A percentile compares a stretch with the other conserved stretches of the same genome.
Conservation (phyloP, 1,140 invertebrate species). For the Stegodyphus mimosarum region DNA sequence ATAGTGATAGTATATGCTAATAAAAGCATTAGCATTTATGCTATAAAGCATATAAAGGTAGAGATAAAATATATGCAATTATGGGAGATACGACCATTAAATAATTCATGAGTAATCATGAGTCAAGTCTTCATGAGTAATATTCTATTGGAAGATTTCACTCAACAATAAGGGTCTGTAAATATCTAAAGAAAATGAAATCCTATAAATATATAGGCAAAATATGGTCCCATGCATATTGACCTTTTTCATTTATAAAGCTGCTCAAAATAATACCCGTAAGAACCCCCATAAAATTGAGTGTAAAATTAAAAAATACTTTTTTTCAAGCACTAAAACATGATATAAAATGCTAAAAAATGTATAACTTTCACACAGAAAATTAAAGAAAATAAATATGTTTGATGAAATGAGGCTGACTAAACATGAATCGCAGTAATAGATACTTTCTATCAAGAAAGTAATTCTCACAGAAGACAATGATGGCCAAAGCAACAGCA, state of each 20-base stretch:
- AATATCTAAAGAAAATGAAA: not conserved
- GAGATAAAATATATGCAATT: constrained; percentile 9
- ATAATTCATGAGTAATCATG: no score
- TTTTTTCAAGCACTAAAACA: constrained; percentile 5
- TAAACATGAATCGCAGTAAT: constrained; percentile 17
- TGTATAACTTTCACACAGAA: constrained; percentile 1
- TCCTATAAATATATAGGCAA: not conserved
- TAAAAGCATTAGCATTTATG: constrained; percentile 25
- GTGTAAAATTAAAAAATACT: constrained; percentile 15
- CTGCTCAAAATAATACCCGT: constrained; percentile 55
- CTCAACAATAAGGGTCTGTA: not conserved
- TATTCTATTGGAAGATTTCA: not conserved
- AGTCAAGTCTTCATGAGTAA: no score
- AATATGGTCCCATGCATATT: constrained; percentile 40
- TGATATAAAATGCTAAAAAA: not conserved
- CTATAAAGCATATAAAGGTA: constrained; percentile 55
- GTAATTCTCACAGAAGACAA: not conserved
- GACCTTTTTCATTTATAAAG: constrained; percentile 28
- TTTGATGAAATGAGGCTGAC: constrained; percentile 53
- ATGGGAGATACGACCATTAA: not conserved
- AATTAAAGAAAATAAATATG: constrained; percentile 52
- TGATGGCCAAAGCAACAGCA: not conserved
- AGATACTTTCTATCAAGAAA: not conserved
- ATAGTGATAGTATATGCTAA: constrained; percentile 29
- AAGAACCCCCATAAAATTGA: constrained; percentile 25